Percentiles rank a stretch among this genome's conserved stretches.
Conservation (phyloP, 2,797 vertebrate genomes). For the Synanceia verrucosa region DNA sequence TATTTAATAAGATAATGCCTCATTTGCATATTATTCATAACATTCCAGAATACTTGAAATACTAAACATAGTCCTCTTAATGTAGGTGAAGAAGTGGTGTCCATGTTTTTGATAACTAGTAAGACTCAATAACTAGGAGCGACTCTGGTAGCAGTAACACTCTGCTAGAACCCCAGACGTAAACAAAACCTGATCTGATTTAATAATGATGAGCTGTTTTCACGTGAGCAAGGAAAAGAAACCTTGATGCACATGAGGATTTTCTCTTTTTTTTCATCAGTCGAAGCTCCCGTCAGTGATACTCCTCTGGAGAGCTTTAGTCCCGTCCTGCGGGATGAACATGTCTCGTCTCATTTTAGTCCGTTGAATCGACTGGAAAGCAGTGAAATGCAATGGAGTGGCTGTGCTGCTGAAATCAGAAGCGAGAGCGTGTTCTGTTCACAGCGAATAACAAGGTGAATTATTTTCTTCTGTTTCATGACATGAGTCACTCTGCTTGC, state of each 20-base stretch:
- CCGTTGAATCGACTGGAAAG: constrained; percentile 58
- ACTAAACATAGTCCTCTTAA: background rate
- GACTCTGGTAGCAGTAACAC: background rate
- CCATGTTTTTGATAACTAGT: too few species aligned
- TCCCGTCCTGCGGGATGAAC: constrained; percentile 39
- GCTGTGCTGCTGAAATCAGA: constrained; percentile 38
- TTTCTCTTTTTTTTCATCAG: constrained; percentile 1
- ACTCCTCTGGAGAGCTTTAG: constrained; percentile 41
- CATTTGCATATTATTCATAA: background rate
- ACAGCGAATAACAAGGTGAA: constrained; percentile 19
- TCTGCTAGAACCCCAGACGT: background rate
- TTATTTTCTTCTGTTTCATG: constrained; percentile 1
- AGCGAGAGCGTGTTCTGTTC: constrained; percentile 11
- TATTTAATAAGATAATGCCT: background rate
- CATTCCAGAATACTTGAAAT: background rate
- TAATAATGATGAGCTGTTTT: constrained; percentile 26
- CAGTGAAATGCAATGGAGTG: constrained; percentile 42
- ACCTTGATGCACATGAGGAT: constrained; percentile 43
- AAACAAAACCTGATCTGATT: constrained; percentile 35
- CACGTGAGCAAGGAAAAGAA: constrained; percentile 19
- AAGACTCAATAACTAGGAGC: too few species aligned
- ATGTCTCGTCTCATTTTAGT: constrained; percentile 61
- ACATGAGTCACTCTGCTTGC: background rate
- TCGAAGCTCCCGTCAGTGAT: constrained; percentile 21
- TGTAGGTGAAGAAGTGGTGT: background rate